Conservation (phyloP, 2,113 vertebrate species). For the Corythaeola cristata region DNA sequence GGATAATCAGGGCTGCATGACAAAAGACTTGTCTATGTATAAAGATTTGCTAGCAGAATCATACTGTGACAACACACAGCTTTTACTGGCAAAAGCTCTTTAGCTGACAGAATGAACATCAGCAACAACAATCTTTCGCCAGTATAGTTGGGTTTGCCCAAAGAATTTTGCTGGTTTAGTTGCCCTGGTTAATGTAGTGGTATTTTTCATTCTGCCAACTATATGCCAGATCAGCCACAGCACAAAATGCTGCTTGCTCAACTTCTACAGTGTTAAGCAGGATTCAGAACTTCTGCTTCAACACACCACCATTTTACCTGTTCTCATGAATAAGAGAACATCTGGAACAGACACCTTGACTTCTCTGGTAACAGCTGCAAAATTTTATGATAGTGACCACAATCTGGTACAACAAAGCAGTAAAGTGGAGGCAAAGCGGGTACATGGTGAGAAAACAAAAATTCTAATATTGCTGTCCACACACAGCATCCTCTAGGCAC, state of each 20-base stretch:
- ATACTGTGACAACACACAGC: not conserved
- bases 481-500: not conserved
- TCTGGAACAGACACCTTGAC: not conserved
- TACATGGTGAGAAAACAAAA: not conserved
- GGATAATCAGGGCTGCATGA: not conserved
- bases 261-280: not conserved
- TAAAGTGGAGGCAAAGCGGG: not conserved
- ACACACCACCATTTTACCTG: not conserved
- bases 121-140: not conserved
- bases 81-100: not conserved
- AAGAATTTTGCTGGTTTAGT: not conserved
- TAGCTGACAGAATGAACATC: not conserved
- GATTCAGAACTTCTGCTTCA: not conserved
- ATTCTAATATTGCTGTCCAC: not conserved
- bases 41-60: not conserved
- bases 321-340: not conserved
- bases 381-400: not conserved
- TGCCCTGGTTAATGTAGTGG: accelerated
- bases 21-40: not conserved
- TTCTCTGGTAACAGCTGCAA: not conserved
- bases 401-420: accelerated
- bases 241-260: not conserved
- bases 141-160: not conserved
- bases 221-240: not conserved
- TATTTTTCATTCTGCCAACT: not conserved